These are phyloP conservation scores for Pithys albifrons DNA, from an alignment of 2,113 vertebrate species.

Conservation along the genomic window DNA sequence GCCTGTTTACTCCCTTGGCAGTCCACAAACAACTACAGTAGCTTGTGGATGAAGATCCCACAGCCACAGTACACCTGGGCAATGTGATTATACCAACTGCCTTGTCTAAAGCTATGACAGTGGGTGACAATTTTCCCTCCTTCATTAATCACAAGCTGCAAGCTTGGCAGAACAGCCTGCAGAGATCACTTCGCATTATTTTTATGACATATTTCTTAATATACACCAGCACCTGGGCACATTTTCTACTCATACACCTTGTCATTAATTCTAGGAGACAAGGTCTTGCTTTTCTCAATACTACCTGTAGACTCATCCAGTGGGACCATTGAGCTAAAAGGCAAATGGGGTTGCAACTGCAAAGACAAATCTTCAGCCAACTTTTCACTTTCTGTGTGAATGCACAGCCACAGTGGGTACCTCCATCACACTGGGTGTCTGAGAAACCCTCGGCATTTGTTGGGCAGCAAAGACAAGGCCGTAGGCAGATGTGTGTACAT, in stretches of 20 bases:
- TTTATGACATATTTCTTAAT: background rate
- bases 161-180: background rate
- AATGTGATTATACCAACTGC: background rate
- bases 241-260: background rate
- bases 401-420: background rate
- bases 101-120: background rate
- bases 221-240: background rate
- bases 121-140: background rate
- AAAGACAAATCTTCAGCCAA: background rate
- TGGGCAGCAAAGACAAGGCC: background rate
- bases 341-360: background rate
- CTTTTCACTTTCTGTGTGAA: background rate
- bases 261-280: background rate
- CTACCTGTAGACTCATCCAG: background rate
- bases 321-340: background rate
- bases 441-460: background rate
- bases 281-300: background rate
- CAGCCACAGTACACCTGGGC: background rate
- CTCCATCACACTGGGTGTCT: background rate
- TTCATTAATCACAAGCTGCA: background rate
- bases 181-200: background rate
- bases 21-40: background rate
- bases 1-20: background rate
- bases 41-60: background rate
- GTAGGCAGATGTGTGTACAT: background rate